Evolutionary conservation across 2,797 vertebrate species (phyloP).

Genomic region (Erethizon dorsatum): DNA sequence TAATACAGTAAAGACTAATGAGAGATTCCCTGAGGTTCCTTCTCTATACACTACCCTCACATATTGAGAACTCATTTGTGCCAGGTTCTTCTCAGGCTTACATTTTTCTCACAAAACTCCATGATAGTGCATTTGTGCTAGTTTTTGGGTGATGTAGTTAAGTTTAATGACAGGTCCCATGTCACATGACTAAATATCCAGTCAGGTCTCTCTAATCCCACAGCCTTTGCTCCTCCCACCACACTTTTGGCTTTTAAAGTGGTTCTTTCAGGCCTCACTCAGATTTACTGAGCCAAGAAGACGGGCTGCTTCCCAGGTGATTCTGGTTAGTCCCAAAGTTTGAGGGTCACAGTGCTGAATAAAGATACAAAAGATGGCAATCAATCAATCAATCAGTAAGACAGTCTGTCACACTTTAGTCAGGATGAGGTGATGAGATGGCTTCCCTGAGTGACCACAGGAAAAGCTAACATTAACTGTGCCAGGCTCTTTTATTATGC

Average conservation of each 20-base stretch:
- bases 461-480: too few species aligned
- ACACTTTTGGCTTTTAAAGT: background rate
- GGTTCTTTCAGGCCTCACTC: background rate
- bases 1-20: background rate
- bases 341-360: background rate
- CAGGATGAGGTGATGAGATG: background rate
- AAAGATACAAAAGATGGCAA: background rate
- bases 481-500: background rate
- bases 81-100: background rate
- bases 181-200: background rate
- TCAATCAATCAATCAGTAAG: background rate
- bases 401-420: background rate
- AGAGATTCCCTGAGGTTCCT: background rate
- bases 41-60: too few species aligned
- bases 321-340: background rate
- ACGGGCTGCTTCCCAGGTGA: background rate
- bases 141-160: background rate
- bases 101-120: background rate
- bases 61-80: background rate
- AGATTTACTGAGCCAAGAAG: background rate
- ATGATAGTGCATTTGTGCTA: background rate
- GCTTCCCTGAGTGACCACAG: background rate
- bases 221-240: background rate
- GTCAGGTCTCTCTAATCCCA: background rate
- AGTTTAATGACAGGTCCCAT: background rate